These are phyloP conservation scores for Mesembrinibis cayennensis DNA, from an alignment of 2,113 vertebrate genomes.

Conservation along the genomic window DNA sequence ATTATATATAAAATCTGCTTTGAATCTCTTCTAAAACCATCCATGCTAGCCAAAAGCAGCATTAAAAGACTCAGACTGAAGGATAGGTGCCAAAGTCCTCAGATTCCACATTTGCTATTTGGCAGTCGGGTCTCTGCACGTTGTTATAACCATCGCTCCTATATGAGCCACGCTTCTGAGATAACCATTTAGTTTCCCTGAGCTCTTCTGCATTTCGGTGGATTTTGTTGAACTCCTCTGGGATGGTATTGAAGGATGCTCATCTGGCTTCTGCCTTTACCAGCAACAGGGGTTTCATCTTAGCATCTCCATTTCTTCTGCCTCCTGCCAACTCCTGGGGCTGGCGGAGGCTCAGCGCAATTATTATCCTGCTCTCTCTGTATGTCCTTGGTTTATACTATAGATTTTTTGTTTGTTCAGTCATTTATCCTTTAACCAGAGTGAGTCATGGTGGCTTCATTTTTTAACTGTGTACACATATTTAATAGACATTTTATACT, in stretches of 20 bases:
- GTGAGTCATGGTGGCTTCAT: constrained; percentile 53
- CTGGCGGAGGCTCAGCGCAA: background rate
- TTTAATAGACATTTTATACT: background rate
- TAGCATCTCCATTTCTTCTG: background rate
- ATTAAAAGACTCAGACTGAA: background rate
- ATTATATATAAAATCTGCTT: background rate
- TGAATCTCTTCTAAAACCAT: background rate
- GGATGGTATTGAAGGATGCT: background rate
- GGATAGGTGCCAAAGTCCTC: constrained; percentile 2
- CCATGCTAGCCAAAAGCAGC: background rate
- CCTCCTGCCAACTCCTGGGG: background rate
- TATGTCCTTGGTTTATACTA: background rate
- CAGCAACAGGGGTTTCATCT: background rate
- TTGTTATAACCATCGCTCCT: background rate
- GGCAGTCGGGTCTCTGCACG: background rate
- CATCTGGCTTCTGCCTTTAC: background rate
- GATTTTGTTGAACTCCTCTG: background rate
- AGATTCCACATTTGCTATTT: constrained; percentile 1
- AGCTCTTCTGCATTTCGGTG: background rate
- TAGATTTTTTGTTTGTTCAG: background rate
- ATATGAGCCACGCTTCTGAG: background rate
- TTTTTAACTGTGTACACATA: background rate
- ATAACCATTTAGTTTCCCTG: background rate
- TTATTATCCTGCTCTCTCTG: background rate
- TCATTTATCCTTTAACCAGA: constrained; percentile 55